A percentile compares a stretch with the other conserved stretches of the same genome.
Conservation (phyloP, 2,113 vertebrate species). For the Amblyopsis rosae region DNA sequence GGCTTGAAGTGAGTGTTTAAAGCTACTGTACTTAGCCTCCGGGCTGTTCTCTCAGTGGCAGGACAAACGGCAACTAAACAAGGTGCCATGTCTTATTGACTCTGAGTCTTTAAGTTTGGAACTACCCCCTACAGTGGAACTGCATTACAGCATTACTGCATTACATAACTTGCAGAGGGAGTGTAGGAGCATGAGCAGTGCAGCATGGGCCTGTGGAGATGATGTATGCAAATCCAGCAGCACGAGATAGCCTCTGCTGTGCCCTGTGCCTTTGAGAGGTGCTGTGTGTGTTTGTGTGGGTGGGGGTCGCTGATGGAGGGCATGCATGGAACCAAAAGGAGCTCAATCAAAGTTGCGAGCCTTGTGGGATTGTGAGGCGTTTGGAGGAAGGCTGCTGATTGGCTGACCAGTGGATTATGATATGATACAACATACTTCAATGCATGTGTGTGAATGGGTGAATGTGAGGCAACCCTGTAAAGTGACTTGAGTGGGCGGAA, state of each 20-base stretch:
- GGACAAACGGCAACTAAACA: conserved; percentile 61
- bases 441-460: not conserved
- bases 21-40: conserved; percentile 48
- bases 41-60: conserved; percentile 47
- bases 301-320: not conserved
- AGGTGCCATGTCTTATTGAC: conserved; percentile 62
- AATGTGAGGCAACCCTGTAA: no score
- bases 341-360: conserved; percentile 42
- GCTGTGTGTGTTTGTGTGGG: conserved; percentile 22
- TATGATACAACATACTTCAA: no score
- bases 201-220: conserved; percentile 34
- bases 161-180: not conserved
- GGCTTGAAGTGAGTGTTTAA: conserved; percentile 48
- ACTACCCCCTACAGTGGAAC: not conserved
- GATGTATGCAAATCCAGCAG: conserved; percentile 65
- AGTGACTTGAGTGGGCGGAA: no score
- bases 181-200: not conserved
- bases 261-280: conserved; percentile 38
- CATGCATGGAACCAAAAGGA: conserved; percentile 7
- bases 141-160: not conserved
- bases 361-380: conserved; percentile 28
- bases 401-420: no score
- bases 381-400: no score
- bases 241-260: conserved; percentile 48
- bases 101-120: conserved; percentile 7